These are phyloP conservation scores for Macquaria ambigua DNA, from an alignment of 2,113 vertebrate species.

Conservation along the genomic window DNA sequence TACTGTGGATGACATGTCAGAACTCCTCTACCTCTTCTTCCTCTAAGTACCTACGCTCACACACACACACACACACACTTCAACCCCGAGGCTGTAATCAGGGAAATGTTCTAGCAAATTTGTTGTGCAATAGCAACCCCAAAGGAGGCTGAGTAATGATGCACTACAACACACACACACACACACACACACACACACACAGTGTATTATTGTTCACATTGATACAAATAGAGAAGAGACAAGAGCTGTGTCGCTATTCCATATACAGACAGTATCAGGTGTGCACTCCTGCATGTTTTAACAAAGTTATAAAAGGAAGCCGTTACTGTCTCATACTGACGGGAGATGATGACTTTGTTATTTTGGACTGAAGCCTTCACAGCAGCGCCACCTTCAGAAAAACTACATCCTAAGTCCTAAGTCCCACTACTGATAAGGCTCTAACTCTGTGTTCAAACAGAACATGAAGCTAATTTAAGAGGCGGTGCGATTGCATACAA, in stretches of 20 bases:
- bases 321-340: too few relatives aligned
- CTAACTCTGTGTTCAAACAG: too few relatives aligned
- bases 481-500: too few relatives aligned
- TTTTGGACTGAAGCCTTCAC: too few relatives aligned
- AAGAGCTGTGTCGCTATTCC: neutral
- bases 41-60: slow-evolving; percentile 4
- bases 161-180: slow-evolving; percentile 31
- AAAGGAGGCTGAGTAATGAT: slow-evolving; percentile 59
- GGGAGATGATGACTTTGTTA: too few relatives aligned
- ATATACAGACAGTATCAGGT: neutral
- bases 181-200: slow-evolving; percentile 15
- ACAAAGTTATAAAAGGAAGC: too few relatives aligned
- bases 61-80: slow-evolving; percentile 4
- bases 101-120: slow-evolving; percentile 61
- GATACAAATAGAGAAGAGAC: slow-evolving; percentile 2
- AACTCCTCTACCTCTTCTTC: slow-evolving; percentile 53
- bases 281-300: neutral
- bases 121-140: slow-evolving; percentile 57
- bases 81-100: slow-evolving; percentile 54
- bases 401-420: too few relatives aligned
- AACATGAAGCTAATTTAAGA: neutral
- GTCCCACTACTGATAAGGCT: too few relatives aligned
- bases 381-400: too few relatives aligned
- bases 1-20: slow-evolving; percentile 63
- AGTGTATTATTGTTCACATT: neutral